Conservation (phyloP, 2,797 vertebrate species). For the Chanos chanos region DNA sequence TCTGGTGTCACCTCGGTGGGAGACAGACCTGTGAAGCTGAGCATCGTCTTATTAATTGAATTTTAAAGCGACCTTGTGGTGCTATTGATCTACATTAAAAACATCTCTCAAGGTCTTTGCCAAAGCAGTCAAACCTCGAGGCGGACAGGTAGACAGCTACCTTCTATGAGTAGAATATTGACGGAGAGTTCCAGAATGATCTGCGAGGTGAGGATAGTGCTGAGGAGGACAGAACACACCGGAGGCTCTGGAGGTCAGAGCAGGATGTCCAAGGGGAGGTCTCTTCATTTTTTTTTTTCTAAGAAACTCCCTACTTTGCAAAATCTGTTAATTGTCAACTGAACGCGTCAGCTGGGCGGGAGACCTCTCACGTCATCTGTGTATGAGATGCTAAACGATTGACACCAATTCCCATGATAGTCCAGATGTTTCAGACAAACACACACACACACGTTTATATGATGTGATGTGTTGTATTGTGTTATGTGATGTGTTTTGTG, state of each 20-base stretch:
- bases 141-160: neutral
- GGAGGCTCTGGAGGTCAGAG: conserved; percentile 26
- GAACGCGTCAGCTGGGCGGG: no score
- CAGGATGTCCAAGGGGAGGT: neutral
- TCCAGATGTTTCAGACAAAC: no score
- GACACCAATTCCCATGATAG: no score
- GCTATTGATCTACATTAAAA: conserved; percentile 82
- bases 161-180: conserved; percentile 29
- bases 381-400: no score
- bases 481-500: no score
- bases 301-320: conserved; percentile 12
- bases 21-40: conserved; percentile 16
- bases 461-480: no score
- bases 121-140: conserved; percentile 34
- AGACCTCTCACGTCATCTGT: no score
- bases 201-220: conserved; percentile 60
- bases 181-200: conserved; percentile 29
- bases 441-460: no score
- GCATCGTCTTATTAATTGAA: conserved; percentile 52
- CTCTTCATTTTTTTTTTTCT: no score
- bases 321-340: no score
- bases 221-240: conserved; percentile 22
- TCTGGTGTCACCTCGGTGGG: conserved; percentile 14
- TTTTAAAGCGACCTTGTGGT: conserved; percentile 82
- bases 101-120: conserved; percentile 71